phyloP scores from a whole-genome alignment of 2,797 vertebrate species.

The Sebastes steindachneri region DNA sequence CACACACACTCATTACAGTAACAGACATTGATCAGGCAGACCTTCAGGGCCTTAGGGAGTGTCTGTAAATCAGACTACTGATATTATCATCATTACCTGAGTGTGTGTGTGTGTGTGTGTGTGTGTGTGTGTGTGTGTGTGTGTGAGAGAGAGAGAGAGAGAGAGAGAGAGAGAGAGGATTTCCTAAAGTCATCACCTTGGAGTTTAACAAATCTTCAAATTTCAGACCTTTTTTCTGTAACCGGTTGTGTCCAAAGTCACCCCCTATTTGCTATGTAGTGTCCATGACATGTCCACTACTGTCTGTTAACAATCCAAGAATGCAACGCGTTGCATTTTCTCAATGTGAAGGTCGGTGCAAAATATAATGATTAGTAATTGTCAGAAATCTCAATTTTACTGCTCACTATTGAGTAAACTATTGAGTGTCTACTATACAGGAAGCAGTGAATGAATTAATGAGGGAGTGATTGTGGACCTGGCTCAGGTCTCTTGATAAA shows the following conservation, averaged over 20 bases:
- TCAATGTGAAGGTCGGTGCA: background rate
- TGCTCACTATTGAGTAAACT: background rate
- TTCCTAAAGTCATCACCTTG: conserved; percentile 3
- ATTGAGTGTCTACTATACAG: background rate
- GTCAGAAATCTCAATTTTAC: background rate
- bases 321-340: background rate
- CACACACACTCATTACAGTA: conserved; percentile 50
- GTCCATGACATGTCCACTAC: no score
- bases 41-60: conserved; percentile 57
- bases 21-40: conserved; percentile 72
- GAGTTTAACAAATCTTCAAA: conserved; percentile 1
- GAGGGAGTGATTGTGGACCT: background rate
- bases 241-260: background rate
- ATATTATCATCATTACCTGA: conserved; percentile 62
- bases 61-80: conserved; percentile 60
- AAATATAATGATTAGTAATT: background rate
- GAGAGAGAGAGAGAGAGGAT: background rate
- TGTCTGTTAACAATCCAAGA: background rate
- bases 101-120: background rate
- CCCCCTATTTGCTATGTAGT: background rate
- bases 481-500: background rate
- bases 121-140: no score
- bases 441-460: background rate
- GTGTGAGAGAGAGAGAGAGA: no score
- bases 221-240: background rate